These are phyloP conservation scores for Caprella mutica DNA, from an alignment of 2,888 invertebrate species.

Conservation along the genomic window DNA sequence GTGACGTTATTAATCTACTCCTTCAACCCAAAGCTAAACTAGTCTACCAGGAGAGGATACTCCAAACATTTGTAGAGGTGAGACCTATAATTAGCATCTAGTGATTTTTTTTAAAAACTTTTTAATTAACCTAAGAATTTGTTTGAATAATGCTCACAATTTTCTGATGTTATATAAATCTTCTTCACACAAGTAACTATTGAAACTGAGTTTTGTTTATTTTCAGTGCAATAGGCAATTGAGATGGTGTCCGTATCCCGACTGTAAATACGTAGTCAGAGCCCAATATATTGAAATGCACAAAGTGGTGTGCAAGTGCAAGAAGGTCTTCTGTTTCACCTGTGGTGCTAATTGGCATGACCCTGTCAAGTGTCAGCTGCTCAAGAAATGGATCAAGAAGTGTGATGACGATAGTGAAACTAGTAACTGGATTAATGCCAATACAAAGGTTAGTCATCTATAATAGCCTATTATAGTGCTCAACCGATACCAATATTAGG, in stretches of 20 bases:
- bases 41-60: constrained; percentile 93
- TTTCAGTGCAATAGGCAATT: constrained; percentile 82
- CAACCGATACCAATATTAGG: no score
- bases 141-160: no score
- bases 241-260: constrained; percentile 96
- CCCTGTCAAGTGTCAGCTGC: constrained; percentile 84
- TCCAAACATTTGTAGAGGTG: constrained; percentile 96
- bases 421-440: constrained; percentile 98
- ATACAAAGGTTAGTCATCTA: constrained; percentile 66
- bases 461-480: no score
- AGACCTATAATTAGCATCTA: constrained; percentile 37
- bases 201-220: constrained; percentile 11
- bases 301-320: constrained; percentile 85
- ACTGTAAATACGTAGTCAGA: constrained; percentile 83
- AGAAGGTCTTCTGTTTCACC: constrained; percentile 86
- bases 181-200: no score
- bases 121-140: not conserved
- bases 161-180: no score
- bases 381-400: constrained; percentile 95
- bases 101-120: not conserved
- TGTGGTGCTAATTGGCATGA: constrained; percentile 98
- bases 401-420: constrained; percentile 99
- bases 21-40: constrained; percentile 75
- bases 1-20: constrained; percentile 83
- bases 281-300: constrained; percentile 68